A percentile compares a stretch with the other conserved stretches of the same genome.
Conservation (phyloP, 2,888 invertebrate genomes). For the Tolmerus cingulatus region DNA sequence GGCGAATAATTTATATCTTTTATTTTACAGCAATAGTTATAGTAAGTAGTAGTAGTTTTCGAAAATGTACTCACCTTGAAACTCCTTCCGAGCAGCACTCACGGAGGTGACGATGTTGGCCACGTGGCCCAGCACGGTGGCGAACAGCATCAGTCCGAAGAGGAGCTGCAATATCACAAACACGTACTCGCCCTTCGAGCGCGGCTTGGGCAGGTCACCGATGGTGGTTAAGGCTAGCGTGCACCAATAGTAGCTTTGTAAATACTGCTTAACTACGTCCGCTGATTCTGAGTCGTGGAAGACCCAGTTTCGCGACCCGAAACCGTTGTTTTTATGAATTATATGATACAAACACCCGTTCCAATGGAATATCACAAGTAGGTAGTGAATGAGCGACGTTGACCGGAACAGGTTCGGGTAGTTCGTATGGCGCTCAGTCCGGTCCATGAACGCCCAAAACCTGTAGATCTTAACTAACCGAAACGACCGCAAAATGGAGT, state of each 20-base stretch:
- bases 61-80: slow-evolving; percentile 78
- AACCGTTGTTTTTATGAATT: slow-evolving; percentile 93
- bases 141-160: slow-evolving; percentile 93
- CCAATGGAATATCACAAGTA: slow-evolving; percentile 99
- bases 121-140: slow-evolving; percentile 95
- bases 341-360: slow-evolving; percentile 98
- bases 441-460: slow-evolving; percentile 98
- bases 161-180: slow-evolving; percentile 95
- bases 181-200: slow-evolving; percentile 93
- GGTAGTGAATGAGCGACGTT: slow-evolving; percentile 91
- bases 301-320: slow-evolving; percentile 93
- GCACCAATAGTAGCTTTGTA: slow-evolving; percentile 99
- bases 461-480: slow-evolving; percentile 96
- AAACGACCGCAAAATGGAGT: slow-evolving; percentile 94
- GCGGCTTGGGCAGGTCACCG: slow-evolving; percentile 89
- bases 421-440: slow-evolving; percentile 97
- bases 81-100: slow-evolving; percentile 96
- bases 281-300: slow-evolving; percentile 85
- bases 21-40: no score
- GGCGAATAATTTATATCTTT: no score
- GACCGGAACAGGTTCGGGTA: slow-evolving; percentile 97
- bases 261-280: slow-evolving; percentile 92
- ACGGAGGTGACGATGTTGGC: slow-evolving; percentile 98
- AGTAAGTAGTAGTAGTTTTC: no score
- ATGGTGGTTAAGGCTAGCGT: slow-evolving; percentile 95